Evolutionary conservation across 2,113 vertebrate species (phyloP), one percentile per base, ranked within the genome.

Genomic region (Cyphomyrus plagiostoma): DNA sequence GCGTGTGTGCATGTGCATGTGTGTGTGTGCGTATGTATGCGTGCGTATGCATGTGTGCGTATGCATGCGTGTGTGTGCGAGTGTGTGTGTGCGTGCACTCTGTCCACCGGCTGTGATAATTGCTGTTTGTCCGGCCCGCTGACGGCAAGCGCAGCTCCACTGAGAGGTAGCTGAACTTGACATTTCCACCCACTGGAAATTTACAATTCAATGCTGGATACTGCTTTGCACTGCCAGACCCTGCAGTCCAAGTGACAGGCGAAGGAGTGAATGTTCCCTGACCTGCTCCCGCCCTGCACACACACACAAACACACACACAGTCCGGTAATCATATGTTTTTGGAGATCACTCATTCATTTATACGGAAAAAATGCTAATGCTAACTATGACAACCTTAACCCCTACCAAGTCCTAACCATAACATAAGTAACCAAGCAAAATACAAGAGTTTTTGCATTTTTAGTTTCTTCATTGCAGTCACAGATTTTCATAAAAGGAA

Each of bases 151-250:
- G 45, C 19, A 30, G 30, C n/a, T 87, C 50, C 50, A 11, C n/a
- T 35, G 26, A 87, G 49, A 39, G 19, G n/a, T 86, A 52, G 85
- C 85, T 52, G 49, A 52, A 53, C 85, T 53, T 87, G 50, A 87
- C 85, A 87, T 87, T 87, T 53, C 50, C 48, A 56, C 85, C 85
- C 85, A 87, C 49, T 56, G 49, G 26, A 53, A 52, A 53, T 87
- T 87, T 52, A 53, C 85, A 87, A 35, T 87, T 56, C 50, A 53
- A 53, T 53, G 85, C 49, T 52, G 50, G 85, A 53, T 53, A 53
- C 35, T 87, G 85, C 85, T 87, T 35, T 84, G 30, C n/a, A 13
- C 85, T 56, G 50, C 30, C 30, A 80, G 70, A 17, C n/a, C 85
- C 85, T 53, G 80, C 45, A 19, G 50, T 30, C 26, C 48, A n/a